phyloP scores from a whole-genome alignment of 2,888 invertebrate genomes.

The Drosophila acutilabella region DNA sequence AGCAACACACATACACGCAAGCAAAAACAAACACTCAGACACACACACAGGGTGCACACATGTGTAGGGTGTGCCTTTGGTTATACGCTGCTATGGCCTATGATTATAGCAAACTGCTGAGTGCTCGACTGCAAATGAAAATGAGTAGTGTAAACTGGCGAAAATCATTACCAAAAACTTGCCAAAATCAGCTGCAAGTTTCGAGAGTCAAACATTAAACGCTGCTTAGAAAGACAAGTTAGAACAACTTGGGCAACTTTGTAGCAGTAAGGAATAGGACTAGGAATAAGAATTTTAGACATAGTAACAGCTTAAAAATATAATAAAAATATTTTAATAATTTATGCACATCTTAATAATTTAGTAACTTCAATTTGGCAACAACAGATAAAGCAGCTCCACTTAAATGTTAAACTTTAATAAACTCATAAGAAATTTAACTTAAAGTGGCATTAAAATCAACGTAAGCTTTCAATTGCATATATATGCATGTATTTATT shows the following conservation, averaged over 20 bases:
- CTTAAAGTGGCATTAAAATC: no score
- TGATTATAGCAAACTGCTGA: constrained; percentile 1
- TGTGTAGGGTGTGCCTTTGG: constrained; percentile 5
- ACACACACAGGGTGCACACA: constrained; percentile 14
- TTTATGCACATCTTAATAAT: no score
- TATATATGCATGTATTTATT: not conserved
- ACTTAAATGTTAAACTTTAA: no score
- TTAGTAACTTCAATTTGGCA: no score
- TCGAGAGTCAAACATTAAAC: constrained; percentile 22
- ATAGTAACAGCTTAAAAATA: no score
- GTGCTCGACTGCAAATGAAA: not conserved
- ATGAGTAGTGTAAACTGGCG: constrained; percentile 2
- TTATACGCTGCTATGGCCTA: constrained; percentile 13
- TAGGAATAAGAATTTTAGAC: no score
- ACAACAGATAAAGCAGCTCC: no score
- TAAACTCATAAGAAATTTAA: no score
- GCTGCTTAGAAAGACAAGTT: not conserved
- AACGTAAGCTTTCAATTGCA: not conserved
- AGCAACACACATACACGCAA: constrained; percentile 23
- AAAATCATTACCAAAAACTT: constrained; percentile 26
- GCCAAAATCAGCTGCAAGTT: constrained; percentile 29
- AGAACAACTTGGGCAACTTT: not conserved
- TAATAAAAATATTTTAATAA: no score
- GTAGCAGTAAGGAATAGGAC: not conserved
- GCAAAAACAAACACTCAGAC: constrained; percentile 11